Evolutionary conservation across 2,888 invertebrate genomes (phyloP).

Genomic region (Silvanus unidentatus): DNA sequence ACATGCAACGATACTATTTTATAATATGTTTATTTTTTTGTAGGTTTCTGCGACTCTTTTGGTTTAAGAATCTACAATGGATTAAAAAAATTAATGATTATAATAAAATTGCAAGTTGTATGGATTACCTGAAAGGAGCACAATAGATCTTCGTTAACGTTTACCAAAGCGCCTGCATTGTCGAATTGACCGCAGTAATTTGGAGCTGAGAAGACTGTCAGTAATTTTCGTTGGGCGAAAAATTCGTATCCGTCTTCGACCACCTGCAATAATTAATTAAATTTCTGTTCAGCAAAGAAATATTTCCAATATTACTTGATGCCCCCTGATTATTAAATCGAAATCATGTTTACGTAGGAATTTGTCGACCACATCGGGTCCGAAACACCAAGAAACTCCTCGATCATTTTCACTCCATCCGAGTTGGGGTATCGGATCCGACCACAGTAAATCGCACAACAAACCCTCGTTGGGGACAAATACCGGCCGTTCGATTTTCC

Average conservation of each 20-base stretch:
- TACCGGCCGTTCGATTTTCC: slow-evolving; percentile 31
- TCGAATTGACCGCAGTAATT: slow-evolving; percentile 40
- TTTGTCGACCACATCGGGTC: slow-evolving; percentile 32
- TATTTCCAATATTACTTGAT: too few relatives aligned
- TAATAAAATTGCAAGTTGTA: too few relatives aligned
- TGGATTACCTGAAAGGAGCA: slow-evolving; percentile 55
- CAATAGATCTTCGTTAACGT: slow-evolving; percentile 30
- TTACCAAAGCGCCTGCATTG: slow-evolving; percentile 37
- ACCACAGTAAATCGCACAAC: slow-evolving; percentile 37
- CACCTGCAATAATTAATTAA: slow-evolving; percentile 31
- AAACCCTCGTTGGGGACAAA: slow-evolving; percentile 25
- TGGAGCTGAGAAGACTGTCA: slow-evolving; percentile 39
- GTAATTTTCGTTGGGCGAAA: slow-evolving; percentile 34
- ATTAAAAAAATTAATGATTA: background rate
- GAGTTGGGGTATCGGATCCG: slow-evolving; percentile 30
- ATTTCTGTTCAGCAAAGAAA: background rate
- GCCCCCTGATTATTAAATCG: slow-evolving; percentile 36
- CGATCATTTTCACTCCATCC: slow-evolving; percentile 37
- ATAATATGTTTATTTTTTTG: too few relatives aligned
- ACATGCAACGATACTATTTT: too few relatives aligned
- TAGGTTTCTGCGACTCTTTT: too few relatives aligned
- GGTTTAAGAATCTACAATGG: slow-evolving; percentile 13
- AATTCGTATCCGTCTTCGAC: slow-evolving; percentile 40
- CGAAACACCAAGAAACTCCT: slow-evolving; percentile 36
- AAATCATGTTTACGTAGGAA: slow-evolving; percentile 36